A percentile compares a stretch with the other conserved stretches of the same genome.
Conservation (phyloP, 1,140 invertebrate species). For the Cydia strobilella region DNA sequence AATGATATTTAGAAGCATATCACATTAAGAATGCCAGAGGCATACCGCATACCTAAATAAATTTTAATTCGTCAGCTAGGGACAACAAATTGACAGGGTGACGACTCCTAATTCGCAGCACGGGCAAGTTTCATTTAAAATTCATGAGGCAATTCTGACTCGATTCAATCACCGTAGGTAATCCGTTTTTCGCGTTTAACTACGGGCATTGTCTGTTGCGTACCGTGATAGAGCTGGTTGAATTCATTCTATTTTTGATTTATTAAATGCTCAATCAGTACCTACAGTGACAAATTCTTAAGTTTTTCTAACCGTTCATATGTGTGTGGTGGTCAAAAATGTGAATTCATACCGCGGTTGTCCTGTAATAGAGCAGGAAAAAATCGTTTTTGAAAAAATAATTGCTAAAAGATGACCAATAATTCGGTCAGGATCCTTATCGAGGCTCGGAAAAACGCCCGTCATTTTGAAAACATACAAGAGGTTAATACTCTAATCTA, state of each 20-base stretch:
- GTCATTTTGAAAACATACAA: no score
- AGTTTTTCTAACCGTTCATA: no score
- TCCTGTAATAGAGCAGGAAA: no score
- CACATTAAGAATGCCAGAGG: conserved; percentile 4
- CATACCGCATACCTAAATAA: neutral
- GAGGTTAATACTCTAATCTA: no score
- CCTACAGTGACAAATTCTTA: no score
- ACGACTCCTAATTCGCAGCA: conserved; percentile 9
- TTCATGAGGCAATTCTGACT: conserved; percentile 18
- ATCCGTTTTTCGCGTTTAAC: neutral
- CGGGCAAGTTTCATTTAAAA: conserved; percentile 2
- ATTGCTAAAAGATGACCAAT: no score
- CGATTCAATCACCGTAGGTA: conserved; percentile 7
- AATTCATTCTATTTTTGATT: neutral
- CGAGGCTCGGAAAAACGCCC: no score
- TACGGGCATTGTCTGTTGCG: conserved; percentile 3
- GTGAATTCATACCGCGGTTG: no score
- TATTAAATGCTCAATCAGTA: neutral
- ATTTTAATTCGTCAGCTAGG: neutral
- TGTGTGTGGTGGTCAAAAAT: no score
- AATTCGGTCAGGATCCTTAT: no score
- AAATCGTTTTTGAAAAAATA: no score
- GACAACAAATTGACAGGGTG: conserved; percentile 10
- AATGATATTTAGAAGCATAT: neutral
- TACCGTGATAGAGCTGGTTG: neutral